Evolutionary conservation across 2,113 vertebrate species (phyloP), one percentile per base, ranked within the genome.

Genomic region (Euleptes europaea): DNA sequence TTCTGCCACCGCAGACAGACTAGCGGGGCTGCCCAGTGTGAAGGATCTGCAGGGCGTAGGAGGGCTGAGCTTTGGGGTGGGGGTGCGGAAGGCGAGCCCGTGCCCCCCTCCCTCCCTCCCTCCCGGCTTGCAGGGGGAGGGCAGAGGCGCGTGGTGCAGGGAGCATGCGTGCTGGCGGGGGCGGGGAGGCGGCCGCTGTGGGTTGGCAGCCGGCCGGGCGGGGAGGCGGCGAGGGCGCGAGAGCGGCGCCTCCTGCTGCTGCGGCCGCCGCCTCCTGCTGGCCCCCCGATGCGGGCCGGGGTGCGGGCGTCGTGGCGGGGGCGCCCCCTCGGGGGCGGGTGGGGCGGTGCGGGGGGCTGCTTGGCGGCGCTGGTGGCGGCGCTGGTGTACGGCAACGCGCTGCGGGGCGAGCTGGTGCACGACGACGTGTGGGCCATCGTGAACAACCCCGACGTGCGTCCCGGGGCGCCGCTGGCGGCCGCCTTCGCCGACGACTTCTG

Each of bases 371-470:
- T 94, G 28, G 94, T 97, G 69, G 97, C 97, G 90, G 96, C 93
- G 1, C 95, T 98, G 15, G 98, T 98, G 94, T 99, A 98, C 94
- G 87, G 96, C 80, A 97, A 97, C 96, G 97, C 98, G 47, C 94
- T 99, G 90, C 93, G 84, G 67, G 98, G 98, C 78, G 98, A 99
- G 97, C 97, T 99, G 90, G 98, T 99, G 90, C 98, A 99, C 94
- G 98, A 99, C 95, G 98, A 99, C 51, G 97, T 99, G 71, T 99
- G 98, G 98, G 98, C 98, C 38, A 98, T 99, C 91, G 92, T 97
- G 84, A 98, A 98, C 96, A 99, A 99, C 95, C 98, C 98, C 80
- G 98, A 99, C 94, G 97, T 98, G 88, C 86, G 94, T 81, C 93
- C 97, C 14, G 96, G 94, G 1, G 90, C 97, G 87, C 96, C 97